phyloP scores from a whole-genome alignment of 2,113 vertebrate genomes.

The Pollachius pollachius region DNA sequence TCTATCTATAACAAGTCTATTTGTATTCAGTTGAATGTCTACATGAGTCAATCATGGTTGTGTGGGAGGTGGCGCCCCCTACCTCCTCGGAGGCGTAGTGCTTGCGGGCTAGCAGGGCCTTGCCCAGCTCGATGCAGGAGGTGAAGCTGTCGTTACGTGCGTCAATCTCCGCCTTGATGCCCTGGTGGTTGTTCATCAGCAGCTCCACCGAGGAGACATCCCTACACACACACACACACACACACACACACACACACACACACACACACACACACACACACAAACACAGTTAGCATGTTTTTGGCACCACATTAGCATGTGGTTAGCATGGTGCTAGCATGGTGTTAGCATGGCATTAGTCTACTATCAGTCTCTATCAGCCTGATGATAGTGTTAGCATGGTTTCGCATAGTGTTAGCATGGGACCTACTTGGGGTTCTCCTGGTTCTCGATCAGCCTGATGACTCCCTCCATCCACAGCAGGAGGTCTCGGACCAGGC shows the following conservation, averaged over 20 bases:
- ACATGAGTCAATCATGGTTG: too few species aligned
- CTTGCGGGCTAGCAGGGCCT: constrained; percentile 88
- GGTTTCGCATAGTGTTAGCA: too few species aligned
- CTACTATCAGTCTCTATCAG: too few species aligned
- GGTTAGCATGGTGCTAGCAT: too few species aligned
- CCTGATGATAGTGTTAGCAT: too few species aligned
- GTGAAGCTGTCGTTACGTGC: constrained; percentile 97
- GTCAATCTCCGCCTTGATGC: constrained; percentile 96
- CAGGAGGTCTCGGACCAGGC: constrained; percentile 95
- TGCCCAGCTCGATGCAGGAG: constrained; percentile 91
- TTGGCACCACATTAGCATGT: neutral
- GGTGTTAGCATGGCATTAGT: too few species aligned
- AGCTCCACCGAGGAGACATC: constrained; percentile 96
- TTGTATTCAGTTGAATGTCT: too few species aligned
- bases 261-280: constrained; percentile 3
- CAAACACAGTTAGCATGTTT: too few species aligned
- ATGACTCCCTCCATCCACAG: constrained; percentile 98
- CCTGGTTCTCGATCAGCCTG: constrained; percentile 93
- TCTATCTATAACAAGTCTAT: too few species aligned
- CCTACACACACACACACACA: constrained; percentile 58
- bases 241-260: constrained; percentile 6
- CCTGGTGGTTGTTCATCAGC: constrained; percentile 98
- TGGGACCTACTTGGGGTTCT: constrained; percentile 85
- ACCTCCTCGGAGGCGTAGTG: constrained; percentile 96
- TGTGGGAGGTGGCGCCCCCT: constrained; percentile 13